Base-by-base conservation (phyloP, 37 sponge, comb jelly and placozoan species). In the Cladorhizidae sp. region DNA sequence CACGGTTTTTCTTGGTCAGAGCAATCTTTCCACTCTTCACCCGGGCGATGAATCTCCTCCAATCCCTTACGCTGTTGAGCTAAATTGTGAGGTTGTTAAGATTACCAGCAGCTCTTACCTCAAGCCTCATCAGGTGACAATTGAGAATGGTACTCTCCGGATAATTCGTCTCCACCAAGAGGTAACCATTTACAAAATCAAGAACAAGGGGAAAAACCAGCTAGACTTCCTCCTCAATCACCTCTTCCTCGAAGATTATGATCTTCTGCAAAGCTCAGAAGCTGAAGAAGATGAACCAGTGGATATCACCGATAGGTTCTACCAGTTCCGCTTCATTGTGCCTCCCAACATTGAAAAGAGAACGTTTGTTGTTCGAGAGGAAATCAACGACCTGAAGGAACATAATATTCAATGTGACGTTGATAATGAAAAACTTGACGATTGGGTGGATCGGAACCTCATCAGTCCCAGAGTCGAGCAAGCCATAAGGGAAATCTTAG, bases 11-110 rank as follows among this genome's bases (percentile, higher is more conserved):
- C n/a, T n/a, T n/a, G n/a, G n/a, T n/a, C n/a, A n/a, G n/a, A n/a
- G n/a, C n/a, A n/a, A 88, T 93, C 81, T 95, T 26, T 93, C 88
- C 6, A 89, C 90, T 20, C 82, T 95, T 17, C 84, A 86, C 73
- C 90, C 85, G 0, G 93, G 96, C 17, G 96, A 95, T 33, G 96
- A 95, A 72, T 89, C 96, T n/a, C n/a, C n/a, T n/a, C n/a, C n/a
- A n/a, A n/a, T n/a, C n/a, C n/a, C n/a, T n/a, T n/a, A n/a, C n/a
- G n/a, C n/a, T n/a, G n/a, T n/a, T n/a, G n/a, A n/a, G n/a, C n/a
- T n/a, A n/a, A n/a, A n/a, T n/a, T n/a, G n/a, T n/a, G n/a, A n/a
- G n/a, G n/a, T n/a, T n/a, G n/a, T n/a, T n/a, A n/a, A n/a, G n/a
- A n/a, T n/a, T n/a, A n/a, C n/a, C n/a, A n/a, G n/a, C n/a, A n/a